These are phyloP conservation scores for Synanthedon andrenaeformis DNA, from an alignment of 2,888 invertebrate species.

Conservation along the genomic window DNA sequence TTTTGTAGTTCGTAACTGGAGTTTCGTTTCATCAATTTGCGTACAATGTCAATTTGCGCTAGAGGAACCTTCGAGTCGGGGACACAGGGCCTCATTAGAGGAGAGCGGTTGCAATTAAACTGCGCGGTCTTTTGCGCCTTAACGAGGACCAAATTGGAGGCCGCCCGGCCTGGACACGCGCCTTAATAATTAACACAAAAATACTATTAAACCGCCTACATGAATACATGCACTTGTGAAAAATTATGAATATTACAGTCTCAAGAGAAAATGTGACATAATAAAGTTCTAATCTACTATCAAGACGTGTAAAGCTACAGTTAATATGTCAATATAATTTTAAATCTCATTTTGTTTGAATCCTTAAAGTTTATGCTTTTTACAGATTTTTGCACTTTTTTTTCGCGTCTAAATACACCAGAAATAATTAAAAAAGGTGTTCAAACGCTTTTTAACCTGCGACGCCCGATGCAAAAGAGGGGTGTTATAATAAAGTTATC, in stretches of 20 bases:
- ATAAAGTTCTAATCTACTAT: too few relatives aligned
- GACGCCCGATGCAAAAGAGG: too few relatives aligned
- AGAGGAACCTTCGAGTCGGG: conserved; percentile 40
- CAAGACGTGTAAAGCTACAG: too few relatives aligned
- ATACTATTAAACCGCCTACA: conserved; percentile 14
- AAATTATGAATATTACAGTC: background rate
- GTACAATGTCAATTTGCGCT: conserved; percentile 64
- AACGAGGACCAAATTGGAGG: conserved; percentile 65
- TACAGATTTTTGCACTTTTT: too few relatives aligned
- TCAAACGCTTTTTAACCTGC: too few relatives aligned
- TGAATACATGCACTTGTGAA: background rate
- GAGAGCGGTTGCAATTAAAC: conserved; percentile 65
- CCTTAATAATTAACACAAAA: conserved; percentile 49
- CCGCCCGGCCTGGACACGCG: conserved; percentile 48
- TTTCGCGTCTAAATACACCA: too few relatives aligned
- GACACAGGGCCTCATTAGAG: conserved; percentile 63
- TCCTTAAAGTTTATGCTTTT: too few relatives aligned
- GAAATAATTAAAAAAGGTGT: too few relatives aligned
- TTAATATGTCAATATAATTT: too few relatives aligned
- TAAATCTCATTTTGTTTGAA: too few relatives aligned
- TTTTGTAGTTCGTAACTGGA: background rate
- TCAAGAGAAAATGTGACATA: too few relatives aligned
- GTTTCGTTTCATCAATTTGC: conserved; percentile 53
- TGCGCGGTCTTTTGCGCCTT: conserved; percentile 62
- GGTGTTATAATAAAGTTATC: too few relatives aligned